Conservation (phyloP, 2,113 vertebrate species). For the Aphelocoma coerulescens region DNA sequence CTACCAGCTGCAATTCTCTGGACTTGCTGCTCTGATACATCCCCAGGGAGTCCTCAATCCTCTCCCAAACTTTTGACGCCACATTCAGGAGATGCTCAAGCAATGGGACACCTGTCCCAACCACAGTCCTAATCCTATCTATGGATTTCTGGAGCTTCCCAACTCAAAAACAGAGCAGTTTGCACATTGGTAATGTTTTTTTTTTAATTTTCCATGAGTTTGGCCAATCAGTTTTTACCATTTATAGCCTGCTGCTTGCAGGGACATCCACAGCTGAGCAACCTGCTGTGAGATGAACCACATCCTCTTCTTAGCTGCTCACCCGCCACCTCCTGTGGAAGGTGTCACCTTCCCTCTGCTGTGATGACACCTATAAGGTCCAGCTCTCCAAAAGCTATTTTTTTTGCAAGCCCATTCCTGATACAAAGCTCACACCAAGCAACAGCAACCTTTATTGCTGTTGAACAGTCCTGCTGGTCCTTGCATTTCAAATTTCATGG, state of each 20-base stretch:
- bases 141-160: neutral
- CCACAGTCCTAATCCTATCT: neutral
- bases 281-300: neutral
- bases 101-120: neutral
- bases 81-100: neutral
- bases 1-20: neutral
- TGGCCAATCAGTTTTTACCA: neutral
- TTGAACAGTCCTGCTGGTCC: neutral
- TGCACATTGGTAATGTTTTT: neutral
- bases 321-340: neutral
- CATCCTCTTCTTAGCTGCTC: neutral
- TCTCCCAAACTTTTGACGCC: neutral
- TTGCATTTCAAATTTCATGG: neutral
- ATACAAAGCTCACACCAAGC: neutral
- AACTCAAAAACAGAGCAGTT: neutral
- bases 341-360: neutral
- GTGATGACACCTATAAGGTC: neutral
- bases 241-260: neutral
- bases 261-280: neutral
- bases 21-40: neutral
- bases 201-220: neutral
- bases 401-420: neutral
- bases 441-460: neutral
- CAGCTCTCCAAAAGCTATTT: neutral
- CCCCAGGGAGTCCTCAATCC: neutral